These are phyloP conservation scores for Trissoscelio sp. DNA, from an alignment of 2,888 invertebrate genomes.

Conservation along the genomic window DNA sequence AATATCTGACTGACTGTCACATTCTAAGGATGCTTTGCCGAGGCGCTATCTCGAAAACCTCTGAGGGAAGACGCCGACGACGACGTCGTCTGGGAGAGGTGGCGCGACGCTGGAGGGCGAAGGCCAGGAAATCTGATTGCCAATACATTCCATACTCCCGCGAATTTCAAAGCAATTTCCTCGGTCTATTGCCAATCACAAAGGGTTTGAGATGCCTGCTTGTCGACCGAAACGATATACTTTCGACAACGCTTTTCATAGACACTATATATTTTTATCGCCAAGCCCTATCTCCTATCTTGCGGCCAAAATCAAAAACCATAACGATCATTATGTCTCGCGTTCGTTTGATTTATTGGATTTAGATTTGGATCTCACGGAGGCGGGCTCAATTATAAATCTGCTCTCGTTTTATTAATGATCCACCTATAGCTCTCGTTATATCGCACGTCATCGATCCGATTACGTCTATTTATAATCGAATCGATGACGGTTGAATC, in stretches of 20 bases:
- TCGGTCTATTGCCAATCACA: conserved; percentile 80
- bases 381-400: conserved; percentile 54
- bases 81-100: conserved; percentile 39
- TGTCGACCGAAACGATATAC: conserved; percentile 76
- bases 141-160: conserved; percentile 79
- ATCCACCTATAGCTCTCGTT: conserved; percentile 34
- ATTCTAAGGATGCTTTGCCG: conserved; percentile 74
- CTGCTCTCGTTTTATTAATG: conserved; percentile 57
- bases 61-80: conserved; percentile 60
- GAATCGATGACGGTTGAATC: conserved; percentile 49
- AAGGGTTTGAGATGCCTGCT: conserved; percentile 77
- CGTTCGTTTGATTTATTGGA: conserved; percentile 52
- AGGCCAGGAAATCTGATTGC: conserved; percentile 80
- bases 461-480: conserved; percentile 54
- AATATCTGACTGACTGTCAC: conserved; percentile 67
- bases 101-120: conserved; percentile 60
- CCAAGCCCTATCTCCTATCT: conserved; percentile 46
- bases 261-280: conserved; percentile 51
- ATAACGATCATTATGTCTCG: conserved; percentile 48
- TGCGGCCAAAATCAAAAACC: conserved; percentile 46
- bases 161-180: conserved; percentile 81
- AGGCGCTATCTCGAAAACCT: conserved; percentile 59
- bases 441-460: conserved; percentile 53
- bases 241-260: conserved; percentile 73
- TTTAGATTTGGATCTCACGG: conserved; percentile 43